Percentiles rank a stretch among this genome's conserved stretches.
Evolutionary conservation across 2,113 vertebrate genomes (phyloP).

Genomic region (Podarcis cretensis): DNA sequence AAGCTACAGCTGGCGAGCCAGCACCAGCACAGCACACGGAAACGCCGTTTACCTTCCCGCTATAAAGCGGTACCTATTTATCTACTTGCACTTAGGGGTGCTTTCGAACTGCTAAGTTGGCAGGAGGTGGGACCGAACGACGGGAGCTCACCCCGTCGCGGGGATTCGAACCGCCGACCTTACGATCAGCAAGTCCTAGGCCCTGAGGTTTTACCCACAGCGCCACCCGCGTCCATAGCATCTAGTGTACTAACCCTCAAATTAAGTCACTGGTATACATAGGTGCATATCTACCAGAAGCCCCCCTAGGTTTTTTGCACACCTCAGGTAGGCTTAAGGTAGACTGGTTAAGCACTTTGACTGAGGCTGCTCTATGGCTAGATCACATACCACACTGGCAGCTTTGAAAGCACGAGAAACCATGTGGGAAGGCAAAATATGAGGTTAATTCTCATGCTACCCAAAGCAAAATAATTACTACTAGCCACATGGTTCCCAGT

Average conservation of each 20-base stretch:
- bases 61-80: too few relatives aligned
- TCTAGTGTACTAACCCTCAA: not conserved
- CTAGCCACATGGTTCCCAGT: not conserved
- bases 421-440: not conserved
- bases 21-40: too few relatives aligned
- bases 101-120: too few relatives aligned
- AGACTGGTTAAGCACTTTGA: not conserved
- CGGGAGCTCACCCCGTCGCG: too few relatives aligned
- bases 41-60: too few relatives aligned
- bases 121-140: too few relatives aligned
- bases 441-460: not conserved
- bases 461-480: not conserved
- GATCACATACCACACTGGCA: not conserved
- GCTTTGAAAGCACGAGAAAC: not conserved
- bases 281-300: not conserved
- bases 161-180: too few relatives aligned
- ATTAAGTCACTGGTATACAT: not conserved
- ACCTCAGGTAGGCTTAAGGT: not conserved
- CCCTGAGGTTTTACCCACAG: too few relatives aligned
- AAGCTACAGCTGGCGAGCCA: too few relatives aligned
- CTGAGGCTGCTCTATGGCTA: not conserved
- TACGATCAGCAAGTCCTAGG: too few relatives aligned
- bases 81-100: too few relatives aligned
- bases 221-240: too few relatives aligned
- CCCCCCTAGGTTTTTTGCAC: not conserved